Evolutionary conservation across 2,113 vertebrate genomes (phyloP).

Genomic region (Notarius lentiginosus): DNA sequence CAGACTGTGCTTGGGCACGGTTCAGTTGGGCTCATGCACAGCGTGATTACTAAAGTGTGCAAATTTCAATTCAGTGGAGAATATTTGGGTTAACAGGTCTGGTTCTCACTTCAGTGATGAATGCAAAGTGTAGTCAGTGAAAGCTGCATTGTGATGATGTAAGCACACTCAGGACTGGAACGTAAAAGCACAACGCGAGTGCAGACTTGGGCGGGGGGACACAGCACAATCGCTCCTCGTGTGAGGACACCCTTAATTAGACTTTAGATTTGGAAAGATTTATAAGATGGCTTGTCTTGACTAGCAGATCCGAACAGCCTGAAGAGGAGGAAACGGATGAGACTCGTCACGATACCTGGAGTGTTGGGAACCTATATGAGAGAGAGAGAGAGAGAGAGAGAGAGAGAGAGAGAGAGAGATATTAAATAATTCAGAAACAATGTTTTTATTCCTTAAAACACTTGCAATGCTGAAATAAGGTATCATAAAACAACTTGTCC

Average conservation of each 20-base stretch:
- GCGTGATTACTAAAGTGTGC: no score
- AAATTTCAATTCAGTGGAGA: no score
- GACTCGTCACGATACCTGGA: conserved; percentile 86
- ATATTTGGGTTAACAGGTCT: no score
- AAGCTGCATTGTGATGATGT: no score
- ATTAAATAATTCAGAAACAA: not conserved
- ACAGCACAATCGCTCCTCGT: no score
- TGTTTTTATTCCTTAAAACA: not conserved
- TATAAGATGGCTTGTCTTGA: conserved; percentile 67
- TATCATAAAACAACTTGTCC: not conserved
- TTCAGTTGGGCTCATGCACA: no score
- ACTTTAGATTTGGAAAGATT: conserved; percentile 72
- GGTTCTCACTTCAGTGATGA: no score
- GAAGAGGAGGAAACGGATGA: conserved; percentile 87
- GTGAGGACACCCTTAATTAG: not conserved
- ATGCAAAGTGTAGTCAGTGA: no score
- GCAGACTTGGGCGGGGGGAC: no score
- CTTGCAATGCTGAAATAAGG: not conserved
- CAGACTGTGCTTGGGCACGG: no score
- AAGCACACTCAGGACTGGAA: no score
- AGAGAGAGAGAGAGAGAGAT: not conserved
- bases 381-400: conserved; percentile 9
- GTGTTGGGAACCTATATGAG: conserved; percentile 83
- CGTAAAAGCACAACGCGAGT: no score
- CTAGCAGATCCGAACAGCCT: conserved; percentile 67